Evolutionary conservation across 2,797 vertebrate species (phyloP), one percentile per base, ranked within the genome.

Genomic region (Florisuga fusca): DNA sequence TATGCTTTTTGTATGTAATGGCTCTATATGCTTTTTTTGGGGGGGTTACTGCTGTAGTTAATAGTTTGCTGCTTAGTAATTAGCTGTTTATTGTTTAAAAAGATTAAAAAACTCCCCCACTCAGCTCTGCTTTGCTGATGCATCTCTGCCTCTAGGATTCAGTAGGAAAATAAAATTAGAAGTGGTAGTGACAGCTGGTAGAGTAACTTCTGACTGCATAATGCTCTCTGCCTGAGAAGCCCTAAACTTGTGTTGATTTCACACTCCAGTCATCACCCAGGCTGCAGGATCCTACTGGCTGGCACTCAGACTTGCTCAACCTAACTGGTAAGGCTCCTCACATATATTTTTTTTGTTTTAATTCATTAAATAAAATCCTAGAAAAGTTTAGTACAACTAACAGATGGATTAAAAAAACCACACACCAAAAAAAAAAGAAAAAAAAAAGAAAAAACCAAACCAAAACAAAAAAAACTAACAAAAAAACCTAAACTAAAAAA

Each of bases 21-120:
- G 58, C 12, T 6, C 23, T 33, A 29, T 25, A 17, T 36, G 19
- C 2, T n/a, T 63, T 62, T 62, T 46, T 27, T 19, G 53, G 12
- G 29, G 17, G 19, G 19, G 45, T 45, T 17, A 29, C 0, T 0
- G 14, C 33, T 46, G 38, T 59, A 46, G 1, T 34, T 38, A 38
- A 38, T 38, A 38, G 38, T 38, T 38, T 33, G 15, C 26, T 58
- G 26, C 57, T 43, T 7, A 79, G 13, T 27, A 58, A 43, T 34
- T 6, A 34, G 34, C 15, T 33, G 18, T 6, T 63, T 13, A 25
- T 18, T 36, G 7, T 25, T 38, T n/a, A 50, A 58, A 58, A 36
- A 63, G 7, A 11, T 20, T 29, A 33, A 38, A n/a, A n/a, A 33
- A 38, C 8, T 61, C 63, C 23, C 57, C 43, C 51, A 26, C 33